Conservation (phyloP, 2,113 vertebrate genomes). For the Bubo blakistoni region DNA sequence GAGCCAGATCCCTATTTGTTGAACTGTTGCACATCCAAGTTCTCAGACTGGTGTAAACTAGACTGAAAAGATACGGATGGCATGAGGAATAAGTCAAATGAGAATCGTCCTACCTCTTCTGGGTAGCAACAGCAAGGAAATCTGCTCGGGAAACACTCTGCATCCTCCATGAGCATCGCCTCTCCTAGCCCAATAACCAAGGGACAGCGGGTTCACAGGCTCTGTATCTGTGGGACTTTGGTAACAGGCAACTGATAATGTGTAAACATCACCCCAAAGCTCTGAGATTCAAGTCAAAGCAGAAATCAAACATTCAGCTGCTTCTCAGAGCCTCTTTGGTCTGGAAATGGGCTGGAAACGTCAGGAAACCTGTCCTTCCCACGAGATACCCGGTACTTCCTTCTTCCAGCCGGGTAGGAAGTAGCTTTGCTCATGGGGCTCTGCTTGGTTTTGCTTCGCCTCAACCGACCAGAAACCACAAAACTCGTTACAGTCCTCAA, state of each 20-base stretch:
- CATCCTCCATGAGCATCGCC: not conserved
- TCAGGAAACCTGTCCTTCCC: not conserved
- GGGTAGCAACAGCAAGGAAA: not conserved
- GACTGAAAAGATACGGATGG: not conserved
- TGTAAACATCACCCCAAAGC: slow-evolving; percentile 54
- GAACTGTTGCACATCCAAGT: not conserved
- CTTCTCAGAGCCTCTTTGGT: slow-evolving; percentile 61
- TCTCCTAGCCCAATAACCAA: not conserved
- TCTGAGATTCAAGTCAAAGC: slow-evolving; percentile 38
- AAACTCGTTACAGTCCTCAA: not conserved
- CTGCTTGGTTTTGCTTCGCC: not conserved
- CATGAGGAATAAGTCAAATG: not conserved
- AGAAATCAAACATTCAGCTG: slow-evolving; percentile 26
- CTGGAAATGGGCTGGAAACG: slow-evolving; percentile 18
- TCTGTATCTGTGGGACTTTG: not conserved
- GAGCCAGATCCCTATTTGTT: not conserved
- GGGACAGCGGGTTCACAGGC: not conserved
- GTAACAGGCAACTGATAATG: not conserved
- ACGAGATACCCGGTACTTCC: not conserved
- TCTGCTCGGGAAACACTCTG: not conserved
- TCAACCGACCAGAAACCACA: not conserved
- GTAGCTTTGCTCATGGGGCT: not conserved
- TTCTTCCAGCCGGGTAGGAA: not conserved
- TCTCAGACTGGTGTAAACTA: not conserved
- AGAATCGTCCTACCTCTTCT: not conserved